Evolutionary conservation across 2,888 invertebrate species (phyloP).

Genomic region (Leptarthrus brevirostris): DNA sequence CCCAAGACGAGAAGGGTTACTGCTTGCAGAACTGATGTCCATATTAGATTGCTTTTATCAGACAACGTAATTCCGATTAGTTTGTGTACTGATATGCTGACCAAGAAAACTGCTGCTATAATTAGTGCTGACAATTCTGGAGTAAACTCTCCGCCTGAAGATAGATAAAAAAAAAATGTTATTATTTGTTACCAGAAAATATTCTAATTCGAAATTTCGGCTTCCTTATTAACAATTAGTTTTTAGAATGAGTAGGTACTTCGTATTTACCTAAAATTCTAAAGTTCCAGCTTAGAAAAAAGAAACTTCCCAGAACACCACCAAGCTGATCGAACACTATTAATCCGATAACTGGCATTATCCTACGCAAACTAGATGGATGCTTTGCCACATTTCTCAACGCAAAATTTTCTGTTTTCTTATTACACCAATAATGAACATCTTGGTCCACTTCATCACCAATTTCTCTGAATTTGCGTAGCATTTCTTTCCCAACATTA

Average conservation of each 20-base stretch:
- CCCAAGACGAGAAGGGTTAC: constrained; percentile 50
- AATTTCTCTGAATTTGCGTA: constrained; percentile 73
- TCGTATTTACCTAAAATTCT: constrained; percentile 66
- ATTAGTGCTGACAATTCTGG: constrained; percentile 70
- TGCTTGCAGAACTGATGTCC: constrained; percentile 50
- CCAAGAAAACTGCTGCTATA: constrained; percentile 69
- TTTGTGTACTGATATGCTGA: constrained; percentile 49
- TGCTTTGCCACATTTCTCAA: constrained; percentile 62
- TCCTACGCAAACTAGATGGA: constrained; percentile 67
- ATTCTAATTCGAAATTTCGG: background rate
- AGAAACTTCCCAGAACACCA: constrained; percentile 73
- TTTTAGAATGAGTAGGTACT: too few relatives aligned
- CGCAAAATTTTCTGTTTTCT: constrained; percentile 62
- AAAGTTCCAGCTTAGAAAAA: constrained; percentile 72
- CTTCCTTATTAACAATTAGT: too few relatives aligned
- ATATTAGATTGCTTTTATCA: constrained; percentile 51
- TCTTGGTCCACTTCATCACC: constrained; percentile 72
- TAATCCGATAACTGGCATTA: constrained; percentile 70
- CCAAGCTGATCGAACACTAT: constrained; percentile 76
- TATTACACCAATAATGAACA: constrained; percentile 67
- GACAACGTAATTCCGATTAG: constrained; percentile 35
- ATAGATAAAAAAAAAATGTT: constrained; percentile 8
- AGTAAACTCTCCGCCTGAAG: constrained; percentile 55
- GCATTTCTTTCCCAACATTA: constrained; percentile 71
- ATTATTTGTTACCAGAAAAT: background rate